A percentile compares a stretch with the other conserved stretches of the same genome.
Conservation (phyloP, 2,113 vertebrate species). For the Oreocharis arfaki region DNA sequence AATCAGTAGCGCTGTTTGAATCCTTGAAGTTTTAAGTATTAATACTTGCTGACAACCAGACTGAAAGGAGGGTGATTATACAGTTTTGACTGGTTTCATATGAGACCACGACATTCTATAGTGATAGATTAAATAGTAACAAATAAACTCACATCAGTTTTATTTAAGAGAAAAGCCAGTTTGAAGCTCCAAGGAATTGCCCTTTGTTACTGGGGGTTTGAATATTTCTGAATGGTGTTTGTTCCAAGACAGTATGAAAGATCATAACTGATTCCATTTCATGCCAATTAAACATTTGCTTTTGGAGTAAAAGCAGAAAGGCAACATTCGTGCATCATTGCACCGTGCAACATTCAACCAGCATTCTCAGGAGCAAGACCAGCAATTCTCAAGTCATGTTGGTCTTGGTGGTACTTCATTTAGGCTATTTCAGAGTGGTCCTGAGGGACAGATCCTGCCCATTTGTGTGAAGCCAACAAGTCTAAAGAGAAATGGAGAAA, state of each 20-base stretch:
- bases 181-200: background rate
- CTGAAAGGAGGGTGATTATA: background rate
- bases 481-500: background rate
- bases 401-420: background rate
- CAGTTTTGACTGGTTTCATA: background rate
- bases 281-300: background rate
- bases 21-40: background rate
- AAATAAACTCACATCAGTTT: background rate
- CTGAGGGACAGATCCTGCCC: background rate
- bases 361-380: background rate
- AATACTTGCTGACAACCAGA: background rate
- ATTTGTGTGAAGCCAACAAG: background rate
- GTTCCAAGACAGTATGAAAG: background rate
- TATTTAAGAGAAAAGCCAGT: background rate
- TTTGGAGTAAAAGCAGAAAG: background rate
- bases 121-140: background rate
- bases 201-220: background rate
- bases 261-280: background rate
- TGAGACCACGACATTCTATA: background rate
- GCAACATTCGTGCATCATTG: fast-evolving
- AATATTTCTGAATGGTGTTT: background rate
- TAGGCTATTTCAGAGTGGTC: background rate
- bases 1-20: background rate
- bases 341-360: background rate
- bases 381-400: background rate